Conservation (phyloP, 2,888 invertebrate genomes). For the Drosophila nigritarsus region DNA sequence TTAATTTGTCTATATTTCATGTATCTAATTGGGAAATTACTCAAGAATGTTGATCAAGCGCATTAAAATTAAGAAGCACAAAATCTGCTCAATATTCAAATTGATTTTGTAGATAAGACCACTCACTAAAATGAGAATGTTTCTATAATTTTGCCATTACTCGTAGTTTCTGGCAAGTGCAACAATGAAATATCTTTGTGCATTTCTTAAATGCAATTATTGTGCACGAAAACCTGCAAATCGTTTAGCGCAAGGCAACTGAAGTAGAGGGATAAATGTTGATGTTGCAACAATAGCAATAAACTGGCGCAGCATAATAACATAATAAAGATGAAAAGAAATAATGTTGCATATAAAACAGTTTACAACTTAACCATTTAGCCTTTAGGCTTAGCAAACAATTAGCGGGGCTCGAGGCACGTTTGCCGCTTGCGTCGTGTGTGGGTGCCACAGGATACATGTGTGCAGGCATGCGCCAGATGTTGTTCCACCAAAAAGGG, state of each 20-base stretch:
- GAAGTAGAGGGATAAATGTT: neutral
- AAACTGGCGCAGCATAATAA: slow-evolving; percentile 6
- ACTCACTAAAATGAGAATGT: neutral
- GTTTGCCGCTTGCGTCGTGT: slow-evolving; percentile 53
- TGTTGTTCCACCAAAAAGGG: slow-evolving; percentile 49
- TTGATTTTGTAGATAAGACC: neutral
- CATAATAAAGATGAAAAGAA: slow-evolving; percentile 11
- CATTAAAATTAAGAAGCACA: neutral
- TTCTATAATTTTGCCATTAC: neutral
- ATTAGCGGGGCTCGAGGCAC: slow-evolving; percentile 36
- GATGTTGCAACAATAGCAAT: neutral
- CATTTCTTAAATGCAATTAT: no score
- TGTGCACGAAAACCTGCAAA: neutral
- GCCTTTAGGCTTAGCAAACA: slow-evolving; percentile 10
- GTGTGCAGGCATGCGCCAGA: slow-evolving; percentile 46
- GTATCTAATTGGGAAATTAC: neutral
- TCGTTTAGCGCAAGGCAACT: neutral
- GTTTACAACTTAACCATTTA: slow-evolving; percentile 2
- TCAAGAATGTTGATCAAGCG: neutral
- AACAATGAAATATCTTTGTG: neutral
- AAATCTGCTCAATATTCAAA: neutral
- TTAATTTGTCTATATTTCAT: neutral
- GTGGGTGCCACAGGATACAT: slow-evolving; percentile 67
- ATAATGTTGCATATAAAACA: slow-evolving; percentile 1
- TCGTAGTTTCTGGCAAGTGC: neutral